Evolutionary conservation across 2,113 vertebrate species (phyloP).

Genomic region (Cyanistes caeruleus): DNA sequence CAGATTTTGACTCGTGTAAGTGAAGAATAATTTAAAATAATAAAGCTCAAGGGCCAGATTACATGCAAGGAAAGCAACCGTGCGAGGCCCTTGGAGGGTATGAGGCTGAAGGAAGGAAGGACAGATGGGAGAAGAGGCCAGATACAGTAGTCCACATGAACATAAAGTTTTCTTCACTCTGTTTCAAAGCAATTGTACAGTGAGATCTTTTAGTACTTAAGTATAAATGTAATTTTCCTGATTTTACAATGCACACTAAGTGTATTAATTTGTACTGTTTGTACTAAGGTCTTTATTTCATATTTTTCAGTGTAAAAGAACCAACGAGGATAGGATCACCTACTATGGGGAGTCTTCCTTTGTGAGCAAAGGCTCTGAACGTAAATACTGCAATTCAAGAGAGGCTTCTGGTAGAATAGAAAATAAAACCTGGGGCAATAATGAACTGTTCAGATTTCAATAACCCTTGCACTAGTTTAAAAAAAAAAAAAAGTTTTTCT

Average conservation of each 20-base stretch:
- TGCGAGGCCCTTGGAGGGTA: not conserved
- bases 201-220: not conserved
- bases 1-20: constrained; percentile 18
- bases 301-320: not conserved
- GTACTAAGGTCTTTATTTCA: not conserved
- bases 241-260: not conserved
- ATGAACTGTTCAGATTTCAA: not conserved
- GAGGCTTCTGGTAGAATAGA: not conserved
- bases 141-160: not conserved
- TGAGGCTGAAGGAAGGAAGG: not conserved
- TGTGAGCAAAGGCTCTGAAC: not conserved
- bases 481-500: not conserved
- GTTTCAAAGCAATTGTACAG: not conserved
- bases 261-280: not conserved
- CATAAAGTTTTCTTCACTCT: not conserved
- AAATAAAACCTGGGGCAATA: not conserved
- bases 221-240: not conserved
- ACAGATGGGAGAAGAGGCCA: not conserved
- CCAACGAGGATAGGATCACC: not conserved
- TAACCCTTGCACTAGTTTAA: not conserved
- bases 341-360: fast-evolving
- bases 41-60: constrained; percentile 43
- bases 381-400: not conserved
- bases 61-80: not conserved
- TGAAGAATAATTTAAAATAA: constrained; percentile 47